Evolutionary conservation across 2,113 vertebrate species (phyloP).

Genomic region (Seriola quinqueradiata): DNA sequence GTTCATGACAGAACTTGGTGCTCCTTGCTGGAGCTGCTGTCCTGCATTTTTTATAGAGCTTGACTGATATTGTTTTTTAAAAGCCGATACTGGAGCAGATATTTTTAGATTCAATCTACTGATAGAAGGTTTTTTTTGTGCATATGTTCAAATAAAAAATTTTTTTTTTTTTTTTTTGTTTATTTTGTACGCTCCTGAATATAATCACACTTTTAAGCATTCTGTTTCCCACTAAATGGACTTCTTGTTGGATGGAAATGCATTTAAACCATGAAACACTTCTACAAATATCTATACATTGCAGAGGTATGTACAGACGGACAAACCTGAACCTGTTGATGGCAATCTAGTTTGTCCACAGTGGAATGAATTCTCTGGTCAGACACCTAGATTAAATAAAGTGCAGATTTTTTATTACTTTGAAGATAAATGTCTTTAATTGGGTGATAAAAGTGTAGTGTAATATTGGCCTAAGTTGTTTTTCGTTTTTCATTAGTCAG

Average conservation of each 20-base stretch:
- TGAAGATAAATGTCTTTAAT: background rate
- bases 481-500: background rate
- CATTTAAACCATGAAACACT: background rate
- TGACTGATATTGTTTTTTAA: conserved; percentile 34
- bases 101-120: background rate
- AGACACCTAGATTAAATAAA: background rate
- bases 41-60: conserved; percentile 54
- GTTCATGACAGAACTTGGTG: conserved; percentile 79
- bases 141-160: background rate
- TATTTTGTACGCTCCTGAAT: background rate
- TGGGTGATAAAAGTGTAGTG: background rate
- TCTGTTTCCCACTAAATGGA: background rate
- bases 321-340: background rate
- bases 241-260: background rate
- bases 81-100: conserved; percentile 17
- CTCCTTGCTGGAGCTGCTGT: conserved; percentile 64
- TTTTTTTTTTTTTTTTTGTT: background rate
- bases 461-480: background rate
- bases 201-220: background rate
- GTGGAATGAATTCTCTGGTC: background rate
- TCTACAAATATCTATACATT: background rate
- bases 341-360: background rate
- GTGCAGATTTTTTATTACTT: background rate
- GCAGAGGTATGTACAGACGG: background rate
- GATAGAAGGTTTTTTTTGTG: background rate